A percentile compares a stretch with the other conserved stretches of the same genome.
These are phyloP conservation scores for Lamprotornis superbus DNA, from an alignment of 2,113 vertebrate genomes.

Conservation along the genomic window DNA sequence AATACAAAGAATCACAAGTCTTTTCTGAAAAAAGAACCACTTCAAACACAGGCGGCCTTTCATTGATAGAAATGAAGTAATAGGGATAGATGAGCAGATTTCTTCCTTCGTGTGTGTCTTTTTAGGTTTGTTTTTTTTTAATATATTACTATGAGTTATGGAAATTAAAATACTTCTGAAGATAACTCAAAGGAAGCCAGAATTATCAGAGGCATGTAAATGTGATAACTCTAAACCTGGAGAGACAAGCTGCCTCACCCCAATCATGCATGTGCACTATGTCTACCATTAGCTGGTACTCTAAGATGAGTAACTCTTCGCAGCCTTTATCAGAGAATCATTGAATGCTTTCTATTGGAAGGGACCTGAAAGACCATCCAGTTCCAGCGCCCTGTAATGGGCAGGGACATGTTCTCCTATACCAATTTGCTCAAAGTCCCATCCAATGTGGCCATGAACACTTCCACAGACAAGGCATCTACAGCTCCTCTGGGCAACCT, in stretches of 20 bases:
- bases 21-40: not conserved
- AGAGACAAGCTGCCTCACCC: not conserved
- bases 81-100: not conserved
- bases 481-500: not conserved
- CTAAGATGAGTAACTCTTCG: not conserved
- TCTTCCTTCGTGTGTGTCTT: not conserved
- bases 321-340: not conserved
- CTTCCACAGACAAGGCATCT: not conserved
- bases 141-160: not conserved
- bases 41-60: not conserved
- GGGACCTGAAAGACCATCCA: not conserved
- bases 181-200: not conserved
- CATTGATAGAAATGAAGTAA: not conserved
- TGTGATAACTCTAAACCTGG: not conserved
- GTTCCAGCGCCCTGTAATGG: not conserved
- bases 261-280: not conserved
- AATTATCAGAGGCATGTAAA: not conserved
- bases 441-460: not conserved
- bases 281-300: not conserved
- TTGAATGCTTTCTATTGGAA: not conserved
- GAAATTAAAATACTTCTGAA: not conserved
- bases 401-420: not conserved
- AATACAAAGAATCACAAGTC: not conserved
- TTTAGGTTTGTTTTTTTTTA: too few relatives aligned
- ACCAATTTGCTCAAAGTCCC: not conserved